These are phyloP conservation scores for Calycopis cecrops DNA, from an alignment of 1,140 invertebrate genomes.

Conservation along the genomic window DNA sequence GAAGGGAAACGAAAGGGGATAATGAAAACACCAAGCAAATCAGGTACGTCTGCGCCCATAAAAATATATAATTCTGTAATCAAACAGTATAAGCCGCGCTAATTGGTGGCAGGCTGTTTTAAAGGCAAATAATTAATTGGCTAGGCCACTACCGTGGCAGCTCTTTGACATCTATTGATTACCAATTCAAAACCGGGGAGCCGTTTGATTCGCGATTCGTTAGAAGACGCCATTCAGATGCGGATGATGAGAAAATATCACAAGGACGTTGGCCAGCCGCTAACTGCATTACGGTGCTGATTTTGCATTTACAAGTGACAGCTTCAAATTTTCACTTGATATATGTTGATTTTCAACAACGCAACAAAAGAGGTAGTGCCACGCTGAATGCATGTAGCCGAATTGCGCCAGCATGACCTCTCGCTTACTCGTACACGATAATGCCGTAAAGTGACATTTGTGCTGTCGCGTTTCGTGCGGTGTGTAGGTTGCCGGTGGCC, in stretches of 20 bases:
- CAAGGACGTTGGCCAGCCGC: slow-evolving; percentile 21
- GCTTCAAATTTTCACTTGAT: no score
- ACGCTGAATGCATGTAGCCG: no score
- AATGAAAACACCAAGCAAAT: slow-evolving; percentile 6
- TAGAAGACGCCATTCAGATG: slow-evolving; percentile 49
- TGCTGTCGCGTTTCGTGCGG: no score
- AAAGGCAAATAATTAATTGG: slow-evolving; percentile 48
- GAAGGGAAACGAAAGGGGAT: background rate
- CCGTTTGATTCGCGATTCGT: slow-evolving; percentile 55
- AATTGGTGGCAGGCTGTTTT: slow-evolving; percentile 54
- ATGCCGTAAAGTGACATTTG: no score
- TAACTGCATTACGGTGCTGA: background rate
- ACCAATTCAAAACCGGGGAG: slow-evolving; percentile 61
- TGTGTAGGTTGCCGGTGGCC: no score
- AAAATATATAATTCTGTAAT: slow-evolving; percentile 37
- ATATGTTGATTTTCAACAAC: no score
- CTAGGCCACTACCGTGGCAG: slow-evolving; percentile 35
- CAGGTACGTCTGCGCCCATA: background rate
- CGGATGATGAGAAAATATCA: slow-evolving; percentile 20
- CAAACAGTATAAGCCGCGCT: slow-evolving; percentile 28
- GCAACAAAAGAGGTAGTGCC: no score
- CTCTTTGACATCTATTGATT: slow-evolving; percentile 68
- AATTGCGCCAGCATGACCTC: no score
- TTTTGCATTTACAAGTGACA: background rate
- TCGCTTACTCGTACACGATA: no score